Evolutionary conservation across 1,140 invertebrate genomes (phyloP), one percentile per base, ranked within the genome.

Genomic region (Saccostrea cuccullata): DNA sequence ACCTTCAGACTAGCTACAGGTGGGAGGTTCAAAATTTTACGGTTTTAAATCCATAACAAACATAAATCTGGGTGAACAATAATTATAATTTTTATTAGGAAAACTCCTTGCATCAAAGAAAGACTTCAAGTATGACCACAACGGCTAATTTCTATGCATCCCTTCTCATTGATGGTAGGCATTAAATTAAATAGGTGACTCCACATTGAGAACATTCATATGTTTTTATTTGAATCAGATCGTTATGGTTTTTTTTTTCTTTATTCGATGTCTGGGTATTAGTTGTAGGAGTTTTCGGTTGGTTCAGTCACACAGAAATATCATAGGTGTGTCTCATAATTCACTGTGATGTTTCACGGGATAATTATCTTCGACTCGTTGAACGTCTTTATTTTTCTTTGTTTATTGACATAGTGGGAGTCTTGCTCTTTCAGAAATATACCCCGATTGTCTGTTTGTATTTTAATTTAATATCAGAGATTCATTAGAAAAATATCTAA

Each of bases 241-340:
- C 70, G 2, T 77, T 12, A n/a, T 73, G 23, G 3, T 36, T 26
- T 77, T 26, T 26, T 23, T 77, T 26, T 30, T 36, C 15, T 36
- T 36, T 36, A 36, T 36, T 36, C 26, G 70, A 11, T 77, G 70
- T 26, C 26, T 77, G 70, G 70, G 70, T 77, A 15, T 13, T 15
- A 77, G 70, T 77, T 77, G 70, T 77, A 77, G 70, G 70, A 30
- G 70, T 77, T 36, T 77, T 77, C 26, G 15, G 70, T 77, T 36
- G 26, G 26, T 26, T 17, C 30, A 36, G 11, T 77, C 70, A 77
- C 23, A 77, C 70, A 77, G 26, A 77, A 77, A 77, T 30, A 77
- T 30, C 70, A 26, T 77, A 77, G 70, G 70, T 36, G 70, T 77
- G 70, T 30, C 70, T 77, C 15, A 11, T 26, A 30, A 12, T 30